Conservation (phyloP, 1,140 invertebrate genomes). For the Euura lappo region DNA sequence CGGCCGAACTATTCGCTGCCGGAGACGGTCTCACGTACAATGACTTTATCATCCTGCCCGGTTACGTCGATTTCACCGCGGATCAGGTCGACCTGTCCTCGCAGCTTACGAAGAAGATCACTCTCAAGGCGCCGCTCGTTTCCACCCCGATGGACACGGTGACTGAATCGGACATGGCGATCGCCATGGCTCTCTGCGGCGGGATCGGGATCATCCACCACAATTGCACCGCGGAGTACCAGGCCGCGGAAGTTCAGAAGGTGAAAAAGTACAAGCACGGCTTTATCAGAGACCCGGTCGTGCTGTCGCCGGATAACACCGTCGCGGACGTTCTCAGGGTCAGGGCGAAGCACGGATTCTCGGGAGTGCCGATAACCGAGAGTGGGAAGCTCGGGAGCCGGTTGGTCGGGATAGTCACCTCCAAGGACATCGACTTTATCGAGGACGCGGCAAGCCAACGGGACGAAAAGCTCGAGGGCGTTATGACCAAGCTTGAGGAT, state of each 20-base stretch:
- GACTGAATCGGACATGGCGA: slow-evolving; percentile 96
- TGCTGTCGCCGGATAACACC: slow-evolving; percentile 80
- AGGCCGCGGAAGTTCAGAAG: slow-evolving; percentile 93
- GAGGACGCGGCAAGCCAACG: slow-evolving; percentile 63
- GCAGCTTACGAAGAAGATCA: slow-evolving; percentile 84
- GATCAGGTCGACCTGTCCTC: slow-evolving; percentile 87
- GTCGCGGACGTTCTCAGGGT: slow-evolving; percentile 85
- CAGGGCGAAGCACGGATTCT: slow-evolving; percentile 89
- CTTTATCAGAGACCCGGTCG: slow-evolving; percentile 92
- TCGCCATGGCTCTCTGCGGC: slow-evolving; percentile 93
- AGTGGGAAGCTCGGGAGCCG: slow-evolving; percentile 88
- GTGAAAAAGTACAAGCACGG: slow-evolving; percentile 99
- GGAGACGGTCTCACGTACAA: slow-evolving; percentile 87
- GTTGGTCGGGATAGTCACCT: slow-evolving; percentile 91
- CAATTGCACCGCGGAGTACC: slow-evolving; percentile 90
- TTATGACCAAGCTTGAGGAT: slow-evolving; percentile 86
- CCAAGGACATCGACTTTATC: slow-evolving; percentile 92
- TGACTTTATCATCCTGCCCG: slow-evolving; percentile 93
- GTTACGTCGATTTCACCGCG: slow-evolving; percentile 91
- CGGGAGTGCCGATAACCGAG: slow-evolving; percentile 91
- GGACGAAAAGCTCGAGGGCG: slow-evolving; percentile 69
- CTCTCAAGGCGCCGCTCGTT: slow-evolving; percentile 86
- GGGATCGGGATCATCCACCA: slow-evolving; percentile 96
- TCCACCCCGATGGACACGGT: slow-evolving; percentile 99
- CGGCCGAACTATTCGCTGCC: slow-evolving; percentile 76